A percentile compares a stretch with the other conserved stretches of the same genome.
Evolutionary conservation across 2,113 vertebrate genomes (phyloP).

Genomic region (Platichthys flesus): DNA sequence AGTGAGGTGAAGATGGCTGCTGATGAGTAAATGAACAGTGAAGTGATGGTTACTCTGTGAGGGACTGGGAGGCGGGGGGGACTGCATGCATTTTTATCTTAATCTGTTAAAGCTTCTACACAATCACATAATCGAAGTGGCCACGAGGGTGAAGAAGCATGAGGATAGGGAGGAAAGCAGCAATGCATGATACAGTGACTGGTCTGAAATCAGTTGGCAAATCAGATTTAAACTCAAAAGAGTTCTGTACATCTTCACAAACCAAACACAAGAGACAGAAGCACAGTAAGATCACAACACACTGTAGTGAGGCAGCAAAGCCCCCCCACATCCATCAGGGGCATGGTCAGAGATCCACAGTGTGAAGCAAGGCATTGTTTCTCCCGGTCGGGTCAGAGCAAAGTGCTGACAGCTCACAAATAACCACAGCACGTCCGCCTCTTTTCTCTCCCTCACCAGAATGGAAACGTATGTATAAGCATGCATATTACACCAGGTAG

Average conservation of each 20-base stretch:
- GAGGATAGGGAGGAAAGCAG: constrained; percentile 15
- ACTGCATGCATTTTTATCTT: constrained; percentile 29
- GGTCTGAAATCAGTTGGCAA: constrained; percentile 53
- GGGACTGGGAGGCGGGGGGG: constrained; percentile 13
- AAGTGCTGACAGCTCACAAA: constrained; percentile 61
- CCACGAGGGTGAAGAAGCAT: not conserved
- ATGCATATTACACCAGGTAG: constrained; percentile 74
- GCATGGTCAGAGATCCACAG: constrained; percentile 60
- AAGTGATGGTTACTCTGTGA: constrained; percentile 3
- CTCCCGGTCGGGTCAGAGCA: constrained; percentile 44
- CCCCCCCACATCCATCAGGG: constrained; percentile 8
- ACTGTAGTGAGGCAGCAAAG: constrained; percentile 34
- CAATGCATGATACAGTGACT: constrained; percentile 53
- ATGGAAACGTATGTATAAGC: constrained; percentile 51
- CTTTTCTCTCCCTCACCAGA: constrained; percentile 10
- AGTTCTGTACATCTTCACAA: constrained; percentile 48
- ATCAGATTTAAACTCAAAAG: constrained; percentile 12
- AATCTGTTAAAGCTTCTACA: constrained; percentile 11
- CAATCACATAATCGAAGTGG: constrained; percentile 53
- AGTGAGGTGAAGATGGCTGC: constrained; percentile 37
- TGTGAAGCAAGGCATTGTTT: constrained; percentile 64
- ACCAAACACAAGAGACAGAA: constrained; percentile 36
- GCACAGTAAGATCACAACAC: constrained; percentile 26
- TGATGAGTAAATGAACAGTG: constrained; percentile 49
- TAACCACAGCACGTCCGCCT: constrained; percentile 34